Evolutionary conservation across 1,140 invertebrate genomes (phyloP).

Genomic region (Anoplolepis gracilipes): DNA sequence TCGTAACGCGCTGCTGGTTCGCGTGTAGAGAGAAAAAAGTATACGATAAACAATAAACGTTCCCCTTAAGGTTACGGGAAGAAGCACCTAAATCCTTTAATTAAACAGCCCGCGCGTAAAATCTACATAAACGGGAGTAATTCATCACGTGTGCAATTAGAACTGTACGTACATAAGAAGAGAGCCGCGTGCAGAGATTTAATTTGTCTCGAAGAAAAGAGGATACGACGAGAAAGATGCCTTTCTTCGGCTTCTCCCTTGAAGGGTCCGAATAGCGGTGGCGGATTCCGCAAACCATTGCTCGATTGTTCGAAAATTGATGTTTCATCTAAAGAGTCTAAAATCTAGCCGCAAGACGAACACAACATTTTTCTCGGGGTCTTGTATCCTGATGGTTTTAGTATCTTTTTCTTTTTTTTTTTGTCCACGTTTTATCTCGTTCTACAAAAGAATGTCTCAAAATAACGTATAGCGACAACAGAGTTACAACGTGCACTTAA

Average conservation of each 20-base stretch:
- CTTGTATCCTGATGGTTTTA: slow-evolving; percentile 28
- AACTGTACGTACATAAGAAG: background rate
- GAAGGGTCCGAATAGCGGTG: slow-evolving; percentile 16
- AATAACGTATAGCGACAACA: background rate
- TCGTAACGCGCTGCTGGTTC: slow-evolving; percentile 6
- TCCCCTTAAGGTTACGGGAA: slow-evolving; percentile 28
- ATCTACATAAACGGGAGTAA: slow-evolving; percentile 49
- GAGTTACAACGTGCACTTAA: background rate
- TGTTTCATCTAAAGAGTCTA: slow-evolving; percentile 21
- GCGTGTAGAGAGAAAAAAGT: slow-evolving; percentile 7
- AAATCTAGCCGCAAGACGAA: slow-evolving; percentile 11
- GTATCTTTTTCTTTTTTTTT: background rate
- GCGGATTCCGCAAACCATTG: background rate
- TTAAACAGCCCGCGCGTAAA: slow-evolving; percentile 61
- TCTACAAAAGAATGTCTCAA: background rate
- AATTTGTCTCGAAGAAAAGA: slow-evolving; percentile 1
- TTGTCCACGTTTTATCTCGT: slow-evolving; percentile 32
- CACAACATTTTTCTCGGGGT: slow-evolving; percentile 28
- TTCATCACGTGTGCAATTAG: slow-evolving; percentile 53
- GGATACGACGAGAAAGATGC: background rate
- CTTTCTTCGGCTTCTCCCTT: background rate
- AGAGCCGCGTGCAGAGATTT: slow-evolving; percentile 7
- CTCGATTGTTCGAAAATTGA: slow-evolving; percentile 38
- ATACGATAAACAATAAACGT: slow-evolving; percentile 12
- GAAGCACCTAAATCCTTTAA: slow-evolving; percentile 60